These are phyloP conservation scores for Sarcophaga rosellei DNA, from an alignment of 2,888 invertebrate species.

Conservation along the genomic window DNA sequence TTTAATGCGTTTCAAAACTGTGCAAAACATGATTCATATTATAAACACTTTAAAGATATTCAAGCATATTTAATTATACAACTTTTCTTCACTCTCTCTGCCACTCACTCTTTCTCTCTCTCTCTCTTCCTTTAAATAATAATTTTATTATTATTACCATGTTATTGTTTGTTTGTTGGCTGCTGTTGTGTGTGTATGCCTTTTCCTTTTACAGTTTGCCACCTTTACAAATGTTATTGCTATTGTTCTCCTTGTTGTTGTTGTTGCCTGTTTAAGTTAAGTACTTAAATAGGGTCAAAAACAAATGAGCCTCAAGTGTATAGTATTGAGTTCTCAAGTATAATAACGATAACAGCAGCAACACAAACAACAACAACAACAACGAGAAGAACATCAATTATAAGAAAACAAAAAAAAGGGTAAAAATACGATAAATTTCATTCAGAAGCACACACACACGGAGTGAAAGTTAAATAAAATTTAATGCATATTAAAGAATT, in stretches of 20 bases:
- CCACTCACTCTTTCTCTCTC: neutral
- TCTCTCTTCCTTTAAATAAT: neutral
- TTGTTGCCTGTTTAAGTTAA: conserved; percentile 28
- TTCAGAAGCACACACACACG: neutral
- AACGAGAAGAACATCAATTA: neutral
- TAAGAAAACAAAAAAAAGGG: neutral
- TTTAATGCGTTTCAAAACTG: neutral
- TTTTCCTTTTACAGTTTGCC: neutral
- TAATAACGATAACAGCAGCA: conserved; percentile 2
- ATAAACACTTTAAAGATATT: conserved; percentile 66
- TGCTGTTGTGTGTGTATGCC: neutral
- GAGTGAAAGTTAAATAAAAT: conserved; percentile 19
- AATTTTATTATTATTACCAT: conserved; percentile 23
- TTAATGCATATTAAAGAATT: neutral
- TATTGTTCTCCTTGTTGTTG: neutral
- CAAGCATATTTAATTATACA: conserved; percentile 64
- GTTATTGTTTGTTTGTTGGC: neutral
- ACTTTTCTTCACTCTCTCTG: conserved; percentile 28
- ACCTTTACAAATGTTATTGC: neutral
- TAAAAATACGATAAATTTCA: neutral
- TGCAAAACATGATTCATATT: conserved; percentile 41
- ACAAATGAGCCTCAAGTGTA: conserved; percentile 51
- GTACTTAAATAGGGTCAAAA: conserved; percentile 46
- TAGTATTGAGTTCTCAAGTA: conserved; percentile 17
- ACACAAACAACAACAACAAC: neutral